Evolutionary conservation across 2,888 invertebrate species (phyloP).

Genomic region (Drosophila peninsularis): DNA sequence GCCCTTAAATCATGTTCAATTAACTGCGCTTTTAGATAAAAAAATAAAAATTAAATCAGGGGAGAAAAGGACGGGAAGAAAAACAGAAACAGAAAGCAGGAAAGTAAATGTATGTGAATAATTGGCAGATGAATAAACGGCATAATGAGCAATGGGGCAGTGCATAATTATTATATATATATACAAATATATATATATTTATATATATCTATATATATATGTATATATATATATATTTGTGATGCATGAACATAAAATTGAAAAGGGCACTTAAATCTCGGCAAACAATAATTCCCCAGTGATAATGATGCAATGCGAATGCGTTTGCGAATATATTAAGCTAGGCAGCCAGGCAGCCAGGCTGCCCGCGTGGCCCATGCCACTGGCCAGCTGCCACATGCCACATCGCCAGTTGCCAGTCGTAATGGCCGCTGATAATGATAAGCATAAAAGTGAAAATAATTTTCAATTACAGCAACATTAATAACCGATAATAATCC

Average conservation of each 20-base stretch:
- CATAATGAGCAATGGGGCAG: constrained; percentile 39
- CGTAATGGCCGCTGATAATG: constrained; percentile 52
- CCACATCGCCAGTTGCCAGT: constrained; percentile 13
- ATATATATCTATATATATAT: background rate
- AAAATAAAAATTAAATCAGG: constrained; percentile 33
- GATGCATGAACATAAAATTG: constrained; percentile 24
- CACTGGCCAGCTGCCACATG: constrained; percentile 1
- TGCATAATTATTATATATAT: constrained; percentile 65
- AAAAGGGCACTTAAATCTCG: constrained; percentile 68
- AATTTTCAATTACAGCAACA: constrained; percentile 80
- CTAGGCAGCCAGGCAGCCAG: constrained; percentile 17
- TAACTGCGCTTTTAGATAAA: constrained; percentile 63
- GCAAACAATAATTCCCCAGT: constrained; percentile 76
- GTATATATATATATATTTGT: constrained; percentile 1
- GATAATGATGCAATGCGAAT: constrained; percentile 52
- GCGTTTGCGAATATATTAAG: constrained; percentile 47
- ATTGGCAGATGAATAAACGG: constrained; percentile 46
- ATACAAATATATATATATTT: constrained; percentile 9
- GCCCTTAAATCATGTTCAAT: constrained; percentile 56
- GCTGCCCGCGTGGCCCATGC: constrained; percentile 18
- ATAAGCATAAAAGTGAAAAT: constrained; percentile 79
- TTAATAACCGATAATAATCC: constrained; percentile 81
- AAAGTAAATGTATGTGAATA: constrained; percentile 37
- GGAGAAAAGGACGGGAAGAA: background rate
- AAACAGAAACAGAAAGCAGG: constrained; percentile 19